Conservation (phyloP, 2,113 vertebrate genomes). For the Rhineura floridana region DNA sequence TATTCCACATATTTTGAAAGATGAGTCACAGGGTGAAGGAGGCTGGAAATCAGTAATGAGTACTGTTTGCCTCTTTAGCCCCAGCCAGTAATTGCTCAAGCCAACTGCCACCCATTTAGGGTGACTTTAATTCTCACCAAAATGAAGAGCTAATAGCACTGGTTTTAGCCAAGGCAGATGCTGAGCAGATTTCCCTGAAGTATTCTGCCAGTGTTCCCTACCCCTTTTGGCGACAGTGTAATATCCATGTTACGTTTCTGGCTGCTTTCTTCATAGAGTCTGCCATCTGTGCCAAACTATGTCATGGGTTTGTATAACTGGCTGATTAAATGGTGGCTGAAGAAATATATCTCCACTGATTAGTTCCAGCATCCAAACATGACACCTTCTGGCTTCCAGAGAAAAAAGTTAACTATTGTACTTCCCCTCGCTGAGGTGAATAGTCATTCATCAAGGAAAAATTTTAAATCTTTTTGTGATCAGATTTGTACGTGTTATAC, state of each 20-base stretch:
- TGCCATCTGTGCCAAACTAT: slow-evolving; percentile 1
- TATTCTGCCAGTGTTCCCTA: not conserved
- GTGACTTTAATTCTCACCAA: not conserved
- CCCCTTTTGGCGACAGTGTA: slow-evolving; percentile 6
- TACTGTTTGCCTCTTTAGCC: not conserved
- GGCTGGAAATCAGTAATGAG: not conserved
- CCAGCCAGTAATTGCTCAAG: not conserved
- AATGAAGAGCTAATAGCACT: not conserved
- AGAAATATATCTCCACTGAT: slow-evolving; percentile 31
- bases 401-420: not conserved
- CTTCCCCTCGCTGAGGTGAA: not conserved
- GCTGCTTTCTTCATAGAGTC: slow-evolving; percentile 25
- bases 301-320: slow-evolving; percentile 25
- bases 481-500: not conserved
- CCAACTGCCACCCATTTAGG: not conserved
- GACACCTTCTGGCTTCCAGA: slow-evolving; percentile 1
- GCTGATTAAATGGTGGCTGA: not conserved
- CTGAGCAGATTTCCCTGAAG: not conserved
- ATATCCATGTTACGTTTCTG: not conserved
- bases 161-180: slow-evolving; percentile 16
- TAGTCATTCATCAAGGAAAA: not conserved
- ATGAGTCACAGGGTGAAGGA: not conserved
- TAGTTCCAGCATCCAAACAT: not conserved
- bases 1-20: not conserved
- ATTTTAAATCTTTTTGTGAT: not conserved